These are phyloP conservation scores for Clarias platycephalus DNA, from an alignment of 2,797 vertebrate genomes.

Conservation along the genomic window DNA sequence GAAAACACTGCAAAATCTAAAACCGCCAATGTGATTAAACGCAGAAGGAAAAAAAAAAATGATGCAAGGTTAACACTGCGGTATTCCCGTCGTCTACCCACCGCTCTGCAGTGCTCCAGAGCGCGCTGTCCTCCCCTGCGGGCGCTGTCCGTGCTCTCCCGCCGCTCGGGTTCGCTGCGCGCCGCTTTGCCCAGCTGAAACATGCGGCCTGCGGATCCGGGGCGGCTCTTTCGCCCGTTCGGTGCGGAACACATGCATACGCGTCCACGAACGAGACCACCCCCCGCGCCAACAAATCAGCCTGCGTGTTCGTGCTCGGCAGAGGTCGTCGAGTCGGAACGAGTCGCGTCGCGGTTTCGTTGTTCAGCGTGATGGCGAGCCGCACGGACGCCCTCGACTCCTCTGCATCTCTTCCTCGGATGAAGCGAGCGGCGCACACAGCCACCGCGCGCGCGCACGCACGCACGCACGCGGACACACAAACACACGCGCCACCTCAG, in stretches of 20 bases:
- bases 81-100: constrained; percentile 67
- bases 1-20: constrained; percentile 6
- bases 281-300: constrained; percentile 13
- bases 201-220: constrained; percentile 82
- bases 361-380: constrained; percentile 25
- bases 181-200: constrained; percentile 80
- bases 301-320: constrained; percentile 19
- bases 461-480: constrained; percentile 63
- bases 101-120: constrained; percentile 92
- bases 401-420: constrained; percentile 74
- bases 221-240: constrained; percentile 93
- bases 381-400: constrained; percentile 51
- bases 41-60: background rate
- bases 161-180: constrained; percentile 80
- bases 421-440: constrained; percentile 60
- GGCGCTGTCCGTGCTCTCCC: constrained; percentile 81
- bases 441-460: constrained; percentile 72
- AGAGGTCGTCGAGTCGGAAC: constrained; percentile 14
- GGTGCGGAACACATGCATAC: constrained; percentile 96
- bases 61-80: constrained; percentile 4
- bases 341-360: constrained; percentile 2
- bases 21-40: background rate
- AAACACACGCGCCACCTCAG: constrained; percentile 49
- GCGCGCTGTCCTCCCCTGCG: constrained; percentile 74
- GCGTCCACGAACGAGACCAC: constrained; percentile 71